These are phyloP conservation scores for Agrypnus murinus DNA, from an alignment of 2,888 invertebrate species.

Conservation along the genomic window DNA sequence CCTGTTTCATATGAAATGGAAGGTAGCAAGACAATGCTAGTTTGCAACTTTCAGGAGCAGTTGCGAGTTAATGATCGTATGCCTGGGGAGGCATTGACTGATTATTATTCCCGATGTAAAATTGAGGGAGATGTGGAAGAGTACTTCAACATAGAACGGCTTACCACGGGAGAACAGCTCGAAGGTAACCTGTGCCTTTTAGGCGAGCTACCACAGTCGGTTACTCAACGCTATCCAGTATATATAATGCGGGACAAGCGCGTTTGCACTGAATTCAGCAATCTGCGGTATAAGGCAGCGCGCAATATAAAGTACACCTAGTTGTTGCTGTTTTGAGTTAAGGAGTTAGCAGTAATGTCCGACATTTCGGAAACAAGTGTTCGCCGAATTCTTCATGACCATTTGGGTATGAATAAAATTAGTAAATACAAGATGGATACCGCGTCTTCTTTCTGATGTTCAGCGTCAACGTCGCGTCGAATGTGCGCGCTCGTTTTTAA, in stretches of 20 bases:
- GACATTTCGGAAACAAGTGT: no score
- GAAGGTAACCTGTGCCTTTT: not conserved
- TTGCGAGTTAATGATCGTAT: not conserved
- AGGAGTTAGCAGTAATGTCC: no score
- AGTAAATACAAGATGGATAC: no score
- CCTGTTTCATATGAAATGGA: not conserved
- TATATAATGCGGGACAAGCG: not conserved
- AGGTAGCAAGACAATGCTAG: not conserved
- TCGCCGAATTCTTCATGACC: no score
- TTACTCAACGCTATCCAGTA: not conserved
- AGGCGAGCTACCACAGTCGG: not conserved
- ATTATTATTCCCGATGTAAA: not conserved
- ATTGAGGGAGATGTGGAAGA: slow-evolving; percentile 3
- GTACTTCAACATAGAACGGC: not conserved
- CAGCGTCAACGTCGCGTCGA: no score
- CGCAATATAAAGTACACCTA: no score
- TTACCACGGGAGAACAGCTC: no score
- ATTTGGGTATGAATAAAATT: no score
- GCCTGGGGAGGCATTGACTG: not conserved
- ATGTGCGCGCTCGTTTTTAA: no score
- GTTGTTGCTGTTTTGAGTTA: no score
- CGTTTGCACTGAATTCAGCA: slow-evolving; percentile 4
- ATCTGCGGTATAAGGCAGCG: no score
- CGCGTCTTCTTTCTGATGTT: no score
- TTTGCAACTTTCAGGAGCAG: slow-evolving; percentile 2